Conservation (phyloP, 92 coral and sea anemone genomes). For the Hydrozoanthus gracilis region DNA sequence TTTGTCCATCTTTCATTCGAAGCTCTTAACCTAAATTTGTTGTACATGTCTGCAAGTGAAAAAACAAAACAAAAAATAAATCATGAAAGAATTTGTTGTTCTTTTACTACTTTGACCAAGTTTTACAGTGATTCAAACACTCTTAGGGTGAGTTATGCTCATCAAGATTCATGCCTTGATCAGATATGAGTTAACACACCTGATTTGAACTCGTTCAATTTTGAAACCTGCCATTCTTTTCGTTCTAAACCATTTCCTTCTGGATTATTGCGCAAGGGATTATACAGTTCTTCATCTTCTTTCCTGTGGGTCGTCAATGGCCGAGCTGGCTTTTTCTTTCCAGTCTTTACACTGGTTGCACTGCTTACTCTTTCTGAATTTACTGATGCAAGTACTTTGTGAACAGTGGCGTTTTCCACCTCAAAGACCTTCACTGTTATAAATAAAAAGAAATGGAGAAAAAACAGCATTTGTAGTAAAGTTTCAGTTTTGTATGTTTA, state of each 20-base stretch:
- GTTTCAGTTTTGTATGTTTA: conserved; percentile 45
- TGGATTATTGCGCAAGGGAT: conserved; percentile 62
- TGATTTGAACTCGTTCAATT: conserved; percentile 54
- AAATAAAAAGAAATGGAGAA: conserved; percentile 44
- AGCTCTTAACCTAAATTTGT: too few species aligned
- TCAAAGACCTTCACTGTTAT: conserved; percentile 69
- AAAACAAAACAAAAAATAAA: too few species aligned
- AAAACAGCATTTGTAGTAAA: conserved; percentile 42
- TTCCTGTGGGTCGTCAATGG: conserved; percentile 71
- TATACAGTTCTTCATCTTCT: conserved; percentile 70
- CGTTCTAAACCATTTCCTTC: conserved; percentile 51
- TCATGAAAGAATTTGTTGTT: too few species aligned
- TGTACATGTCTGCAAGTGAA: too few species aligned
- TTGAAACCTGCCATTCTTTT: conserved; percentile 8
- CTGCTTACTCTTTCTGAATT: conserved; percentile 43
- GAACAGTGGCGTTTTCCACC: conserved; percentile 38
- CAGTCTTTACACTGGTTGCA: conserved; percentile 28
- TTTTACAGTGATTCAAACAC: too few species aligned
- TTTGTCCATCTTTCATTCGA: too few species aligned
- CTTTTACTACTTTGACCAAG: too few species aligned
- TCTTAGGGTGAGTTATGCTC: not conserved
- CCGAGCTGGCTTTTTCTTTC: conserved; percentile 60
- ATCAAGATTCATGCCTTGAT: not conserved
- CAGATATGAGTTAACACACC: conserved; percentile 42
- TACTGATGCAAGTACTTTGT: conserved; percentile 53